phyloP scores from a whole-genome alignment of 2,797 vertebrate genomes.

The Phataginus tetradactyla region DNA sequence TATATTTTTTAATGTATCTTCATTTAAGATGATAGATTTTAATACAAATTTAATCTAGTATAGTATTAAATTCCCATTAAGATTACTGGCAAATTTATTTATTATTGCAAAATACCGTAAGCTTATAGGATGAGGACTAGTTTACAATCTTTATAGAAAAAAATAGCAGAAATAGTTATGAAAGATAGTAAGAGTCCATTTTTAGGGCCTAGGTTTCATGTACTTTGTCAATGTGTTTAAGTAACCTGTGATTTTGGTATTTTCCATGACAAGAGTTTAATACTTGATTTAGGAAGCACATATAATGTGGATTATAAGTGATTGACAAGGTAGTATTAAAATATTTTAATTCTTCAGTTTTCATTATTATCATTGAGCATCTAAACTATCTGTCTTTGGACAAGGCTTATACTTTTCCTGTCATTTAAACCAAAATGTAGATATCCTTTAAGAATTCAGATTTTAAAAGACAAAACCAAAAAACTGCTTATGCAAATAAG shows the following conservation, averaged over 20 bases:
- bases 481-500: constrained; percentile 27
- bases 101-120: constrained; percentile 48
- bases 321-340: background rate
- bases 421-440: constrained; percentile 42
- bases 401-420: background rate
- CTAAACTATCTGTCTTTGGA: background rate
- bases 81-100: constrained; percentile 22
- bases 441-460: constrained; percentile 18
- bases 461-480: constrained; percentile 52
- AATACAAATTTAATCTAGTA: constrained; percentile 41
- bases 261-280: constrained; percentile 1
- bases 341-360: constrained; percentile 32
- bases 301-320: background rate
- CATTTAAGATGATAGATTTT: constrained; percentile 24
- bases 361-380: constrained; percentile 4
- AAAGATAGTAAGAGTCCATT: background rate
- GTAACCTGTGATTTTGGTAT: background rate
- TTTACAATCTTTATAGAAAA: background rate
- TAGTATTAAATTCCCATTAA: constrained; percentile 11
- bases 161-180: background rate
- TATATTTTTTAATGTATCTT: constrained; percentile 5
- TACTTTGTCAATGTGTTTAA: background rate
- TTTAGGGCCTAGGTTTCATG: background rate
- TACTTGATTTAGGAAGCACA: background rate
- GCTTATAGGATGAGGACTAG: background rate